Conservation (phyloP, 2,113 vertebrate species). For the Thalassoma bifasciatum region DNA sequence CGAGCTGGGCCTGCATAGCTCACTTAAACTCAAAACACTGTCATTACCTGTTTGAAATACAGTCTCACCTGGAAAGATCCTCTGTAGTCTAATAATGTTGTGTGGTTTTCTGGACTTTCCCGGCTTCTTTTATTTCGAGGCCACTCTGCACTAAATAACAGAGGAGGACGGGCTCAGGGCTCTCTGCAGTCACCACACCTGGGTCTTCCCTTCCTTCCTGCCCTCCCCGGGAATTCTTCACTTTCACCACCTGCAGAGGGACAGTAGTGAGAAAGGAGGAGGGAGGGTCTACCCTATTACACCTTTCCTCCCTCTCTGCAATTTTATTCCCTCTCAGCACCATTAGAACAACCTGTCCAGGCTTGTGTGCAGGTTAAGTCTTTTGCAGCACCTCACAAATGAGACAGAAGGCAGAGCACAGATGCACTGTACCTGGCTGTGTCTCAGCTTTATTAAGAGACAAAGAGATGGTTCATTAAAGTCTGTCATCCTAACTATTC, state of each 20-base stretch:
- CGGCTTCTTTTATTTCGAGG: constrained; percentile 52
- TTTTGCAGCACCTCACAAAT: constrained; percentile 31
- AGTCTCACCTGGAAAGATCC: constrained; percentile 36
- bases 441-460: not conserved
- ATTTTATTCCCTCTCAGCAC: constrained; percentile 48
- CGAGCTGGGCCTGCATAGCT: not conserved
- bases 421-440: not conserved
- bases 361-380: constrained; percentile 41
- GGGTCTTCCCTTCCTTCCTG: constrained; percentile 75
- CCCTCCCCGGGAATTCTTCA: constrained; percentile 78
- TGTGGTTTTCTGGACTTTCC: constrained; percentile 63
- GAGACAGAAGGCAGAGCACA: not conserved
- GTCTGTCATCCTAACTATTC: not conserved
- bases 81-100: constrained; percentile 47
- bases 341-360: constrained; percentile 52
- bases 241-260: constrained; percentile 77
- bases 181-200: constrained; percentile 68
- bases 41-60: constrained; percentile 57
- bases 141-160: constrained; percentile 69
- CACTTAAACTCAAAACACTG: constrained; percentile 22
- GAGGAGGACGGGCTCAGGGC: constrained; percentile 51
- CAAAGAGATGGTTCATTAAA: not conserved
- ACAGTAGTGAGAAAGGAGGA: constrained; percentile 31
- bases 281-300: constrained; percentile 36
- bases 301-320: constrained; percentile 48